phyloP scores from a whole-genome alignment of 1,140 invertebrate species.

The Drosophila eugracilis region DNA sequence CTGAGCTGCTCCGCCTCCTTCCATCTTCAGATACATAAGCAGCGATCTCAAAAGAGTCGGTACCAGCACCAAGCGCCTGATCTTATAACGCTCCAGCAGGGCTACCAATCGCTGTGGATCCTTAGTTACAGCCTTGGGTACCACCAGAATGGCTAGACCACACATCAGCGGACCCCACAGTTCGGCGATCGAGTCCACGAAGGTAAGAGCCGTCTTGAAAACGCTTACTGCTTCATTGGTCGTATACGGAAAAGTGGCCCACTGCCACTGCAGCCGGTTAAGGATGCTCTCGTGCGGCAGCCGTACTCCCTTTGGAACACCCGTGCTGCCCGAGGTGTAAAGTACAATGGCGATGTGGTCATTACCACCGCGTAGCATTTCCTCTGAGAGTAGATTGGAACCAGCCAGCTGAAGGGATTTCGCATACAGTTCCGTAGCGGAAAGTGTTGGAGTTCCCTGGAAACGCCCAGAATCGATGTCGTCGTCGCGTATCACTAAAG shows the following conservation, averaged over 20 bases:
- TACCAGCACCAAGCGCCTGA: conserved; percentile 92
- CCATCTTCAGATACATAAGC: conserved; percentile 88
- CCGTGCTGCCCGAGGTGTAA: conserved; percentile 97
- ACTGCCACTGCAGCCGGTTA: conserved; percentile 94
- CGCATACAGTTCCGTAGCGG: conserved; percentile 65
- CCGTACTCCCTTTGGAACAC: conserved; percentile 95
- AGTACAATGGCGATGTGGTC: conserved; percentile 90
- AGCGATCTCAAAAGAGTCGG: conserved; percentile 92
- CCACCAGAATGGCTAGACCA: conserved; percentile 88
- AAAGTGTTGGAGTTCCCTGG: conserved; percentile 60
- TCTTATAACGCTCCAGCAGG: conserved; percentile 89
- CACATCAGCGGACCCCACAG: conserved; percentile 93
- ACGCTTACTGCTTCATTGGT: conserved; percentile 89
- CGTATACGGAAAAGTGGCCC: conserved; percentile 90
- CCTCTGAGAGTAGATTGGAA: conserved; percentile 64
- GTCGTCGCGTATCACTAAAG: conserved; percentile 89
- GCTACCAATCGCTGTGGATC: conserved; percentile 90
- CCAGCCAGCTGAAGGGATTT: conserved; percentile 62
- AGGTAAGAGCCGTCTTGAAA: conserved; percentile 95
- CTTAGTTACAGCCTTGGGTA: conserved; percentile 89
- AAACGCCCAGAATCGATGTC: conserved; percentile 71
- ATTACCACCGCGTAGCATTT: conserved; percentile 72
- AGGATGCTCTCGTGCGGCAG: conserved; percentile 91
- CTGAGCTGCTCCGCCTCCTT: conserved; percentile 82
- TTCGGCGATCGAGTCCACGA: conserved; percentile 94